phyloP scores from a whole-genome alignment of 2,888 invertebrate genomes.

The Plebejus argus region DNA sequence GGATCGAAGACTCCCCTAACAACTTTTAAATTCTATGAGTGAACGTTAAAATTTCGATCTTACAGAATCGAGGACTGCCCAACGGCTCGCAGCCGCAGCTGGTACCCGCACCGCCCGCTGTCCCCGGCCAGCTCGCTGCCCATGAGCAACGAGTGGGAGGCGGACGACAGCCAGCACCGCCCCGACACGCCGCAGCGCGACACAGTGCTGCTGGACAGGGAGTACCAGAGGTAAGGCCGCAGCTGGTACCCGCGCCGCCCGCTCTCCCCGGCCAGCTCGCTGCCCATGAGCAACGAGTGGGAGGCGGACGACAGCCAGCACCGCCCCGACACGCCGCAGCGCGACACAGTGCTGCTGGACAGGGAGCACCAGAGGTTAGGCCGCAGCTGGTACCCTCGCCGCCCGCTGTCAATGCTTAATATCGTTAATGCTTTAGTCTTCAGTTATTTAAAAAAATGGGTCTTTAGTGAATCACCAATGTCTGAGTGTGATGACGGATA shows the following conservation, averaged over 20 bases:
- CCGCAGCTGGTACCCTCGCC: slow-evolving; percentile 64
- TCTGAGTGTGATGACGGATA: too few relatives aligned
- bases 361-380: slow-evolving; percentile 48
- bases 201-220: slow-evolving; percentile 59
- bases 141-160: slow-evolving; percentile 63
- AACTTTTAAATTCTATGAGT: too few relatives aligned
- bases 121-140: slow-evolving; percentile 48
- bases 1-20: slow-evolving; percentile 56
- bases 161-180: slow-evolving; percentile 52
- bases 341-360: slow-evolving; percentile 58
- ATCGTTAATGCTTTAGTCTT: too few relatives aligned
- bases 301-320: slow-evolving; percentile 59
- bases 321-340: slow-evolving; percentile 46
- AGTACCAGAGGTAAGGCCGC: slow-evolving; percentile 66
- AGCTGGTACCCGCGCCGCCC: slow-evolving; percentile 62
- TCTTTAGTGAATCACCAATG: too few relatives aligned
- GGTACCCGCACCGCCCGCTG: slow-evolving; percentile 59
- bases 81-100: slow-evolving; percentile 51
- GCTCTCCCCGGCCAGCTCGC: slow-evolving; percentile 46
- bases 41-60: not conserved
- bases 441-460: too few relatives aligned
- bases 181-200: slow-evolving; percentile 50
- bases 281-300: slow-evolving; percentile 59
- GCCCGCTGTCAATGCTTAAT: too few relatives aligned
- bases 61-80: slow-evolving; percentile 56